These are phyloP conservation scores for Sesia bembeciformis DNA, from an alignment of 2,888 invertebrate species.

Conservation along the genomic window DNA sequence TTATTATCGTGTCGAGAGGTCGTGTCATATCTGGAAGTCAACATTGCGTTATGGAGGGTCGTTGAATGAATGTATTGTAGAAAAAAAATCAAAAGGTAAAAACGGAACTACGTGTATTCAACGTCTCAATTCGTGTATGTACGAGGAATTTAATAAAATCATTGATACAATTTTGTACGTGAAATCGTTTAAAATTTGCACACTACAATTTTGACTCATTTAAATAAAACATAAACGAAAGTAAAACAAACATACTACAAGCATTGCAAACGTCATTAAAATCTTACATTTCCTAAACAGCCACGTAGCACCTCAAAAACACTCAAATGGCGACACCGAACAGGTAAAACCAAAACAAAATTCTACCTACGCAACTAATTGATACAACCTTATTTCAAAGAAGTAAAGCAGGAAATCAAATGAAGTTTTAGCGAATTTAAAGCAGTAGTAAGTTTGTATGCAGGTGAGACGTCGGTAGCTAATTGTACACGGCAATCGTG, in stretches of 20 bases:
- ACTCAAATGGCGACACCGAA: conserved; percentile 29
- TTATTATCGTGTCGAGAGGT: conserved; percentile 68
- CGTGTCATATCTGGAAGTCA: conserved; percentile 67
- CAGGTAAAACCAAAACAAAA: conserved; percentile 15
- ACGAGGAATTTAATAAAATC: too few relatives aligned
- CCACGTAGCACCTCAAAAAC: conserved; percentile 24
- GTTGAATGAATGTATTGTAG: conserved; percentile 15
- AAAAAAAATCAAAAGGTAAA: not conserved
- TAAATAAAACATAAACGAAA: not conserved
- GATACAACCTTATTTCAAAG: not conserved
- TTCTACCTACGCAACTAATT: not conserved
- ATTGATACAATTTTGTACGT: too few relatives aligned
- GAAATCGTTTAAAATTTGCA: not conserved
- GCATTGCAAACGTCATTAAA: conserved; percentile 16
- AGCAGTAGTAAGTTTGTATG: conserved; percentile 22
- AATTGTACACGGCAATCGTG: conserved; percentile 61
- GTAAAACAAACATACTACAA: not conserved
- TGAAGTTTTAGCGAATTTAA: conserved; percentile 1
- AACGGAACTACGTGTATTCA: too few relatives aligned
- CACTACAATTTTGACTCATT: not conserved
- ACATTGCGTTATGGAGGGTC: conserved; percentile 61
- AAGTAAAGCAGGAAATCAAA: not conserved
- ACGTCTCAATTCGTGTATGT: too few relatives aligned
- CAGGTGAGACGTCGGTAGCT: conserved; percentile 53
- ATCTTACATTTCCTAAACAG: conserved; percentile 20